Conservation (phyloP, 2,888 invertebrate genomes). For the Campaea margaritaria region DNA sequence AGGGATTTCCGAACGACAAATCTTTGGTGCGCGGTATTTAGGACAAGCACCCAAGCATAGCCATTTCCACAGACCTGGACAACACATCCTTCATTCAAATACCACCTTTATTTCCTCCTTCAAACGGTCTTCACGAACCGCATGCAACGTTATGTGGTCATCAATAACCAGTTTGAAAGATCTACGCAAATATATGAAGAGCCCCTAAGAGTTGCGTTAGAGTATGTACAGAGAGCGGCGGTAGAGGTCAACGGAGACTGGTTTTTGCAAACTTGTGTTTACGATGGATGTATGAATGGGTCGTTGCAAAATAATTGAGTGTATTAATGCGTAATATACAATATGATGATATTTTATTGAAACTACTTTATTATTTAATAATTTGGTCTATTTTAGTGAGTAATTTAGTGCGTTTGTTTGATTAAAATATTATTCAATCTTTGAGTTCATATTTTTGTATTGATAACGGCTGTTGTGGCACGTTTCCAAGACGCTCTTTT, state of each 20-base stretch:
- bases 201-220: conserved; percentile 28
- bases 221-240: conserved; percentile 34
- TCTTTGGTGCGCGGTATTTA: conserved; percentile 68
- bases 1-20: conserved; percentile 60
- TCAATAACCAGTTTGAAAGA: conserved; percentile 44
- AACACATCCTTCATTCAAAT: conserved; percentile 45
- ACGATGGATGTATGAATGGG: conserved; percentile 57
- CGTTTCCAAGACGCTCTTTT: too few relatives aligned
- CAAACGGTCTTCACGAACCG: conserved; percentile 42
- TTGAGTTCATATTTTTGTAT: too few relatives aligned
- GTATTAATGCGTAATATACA: conserved; percentile 32
- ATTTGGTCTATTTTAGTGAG: too few relatives aligned
- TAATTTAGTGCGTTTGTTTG: too few relatives aligned
- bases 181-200: conserved; percentile 41
- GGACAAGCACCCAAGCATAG: conserved; percentile 65
- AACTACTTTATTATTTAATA: too few relatives aligned
- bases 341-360: too few relatives aligned
- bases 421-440: too few relatives aligned
- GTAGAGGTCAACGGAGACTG: conserved; percentile 45
- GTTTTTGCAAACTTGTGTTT: conserved; percentile 47
- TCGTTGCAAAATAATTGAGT: conserved; percentile 56
- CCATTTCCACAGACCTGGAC: conserved; percentile 61
- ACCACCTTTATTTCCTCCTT: conserved; percentile 45
- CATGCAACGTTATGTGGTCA: conserved; percentile 40
- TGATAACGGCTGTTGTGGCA: too few relatives aligned